phyloP scores from a whole-genome alignment of 1,140 invertebrate genomes.

The Paralvinella palmiformis region DNA sequence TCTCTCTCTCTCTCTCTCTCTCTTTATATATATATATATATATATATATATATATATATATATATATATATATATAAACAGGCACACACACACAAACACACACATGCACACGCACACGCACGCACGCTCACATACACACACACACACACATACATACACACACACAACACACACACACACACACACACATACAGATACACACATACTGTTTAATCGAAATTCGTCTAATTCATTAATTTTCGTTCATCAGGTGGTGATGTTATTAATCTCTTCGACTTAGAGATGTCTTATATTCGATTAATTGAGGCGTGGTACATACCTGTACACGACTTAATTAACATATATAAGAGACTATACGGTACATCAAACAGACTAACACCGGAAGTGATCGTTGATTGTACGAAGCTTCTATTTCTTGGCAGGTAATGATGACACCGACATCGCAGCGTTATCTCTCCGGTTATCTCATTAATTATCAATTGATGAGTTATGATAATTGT shows the following conservation, averaged over 20 bases:
- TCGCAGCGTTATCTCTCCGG: neutral
- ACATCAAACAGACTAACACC: neutral
- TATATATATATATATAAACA: no score
- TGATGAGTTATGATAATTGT: no score
- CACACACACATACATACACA: no score
- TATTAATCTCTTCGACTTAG: slow-evolving; percentile 28
- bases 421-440: neutral
- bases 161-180: no score
- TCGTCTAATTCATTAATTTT: neutral
- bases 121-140: no score
- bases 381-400: neutral
- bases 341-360: neutral
- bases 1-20: no score
- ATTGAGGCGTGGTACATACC: slow-evolving; percentile 22
- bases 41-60: neutral
- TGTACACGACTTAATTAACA: neutral
- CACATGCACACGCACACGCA: no score
- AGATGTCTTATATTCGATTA: slow-evolving; percentile 23
- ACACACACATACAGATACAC: neutral
- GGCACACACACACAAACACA: no score
- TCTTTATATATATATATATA: no score
- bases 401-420: neutral
- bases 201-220: neutral
- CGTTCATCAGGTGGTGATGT: slow-evolving; percentile 30
- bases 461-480: no score